phyloP scores from a whole-genome alignment of 2,113 vertebrate genomes.

The Ariopsis seemanni region DNA sequence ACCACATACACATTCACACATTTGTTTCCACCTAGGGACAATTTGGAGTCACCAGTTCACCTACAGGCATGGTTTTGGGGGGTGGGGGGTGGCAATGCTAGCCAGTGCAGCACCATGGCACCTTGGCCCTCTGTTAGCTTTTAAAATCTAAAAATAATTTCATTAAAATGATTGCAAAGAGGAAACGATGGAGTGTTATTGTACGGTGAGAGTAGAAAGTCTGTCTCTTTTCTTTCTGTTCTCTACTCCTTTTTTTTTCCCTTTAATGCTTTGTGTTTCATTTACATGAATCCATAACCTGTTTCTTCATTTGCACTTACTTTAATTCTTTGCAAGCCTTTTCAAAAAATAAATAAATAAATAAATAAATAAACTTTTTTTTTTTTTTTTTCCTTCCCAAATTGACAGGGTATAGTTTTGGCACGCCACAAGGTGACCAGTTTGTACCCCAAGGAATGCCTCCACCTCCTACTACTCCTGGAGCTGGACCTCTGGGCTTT shows the following conservation, averaged over 20 bases:
- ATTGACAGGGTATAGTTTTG: constrained; percentile 89
- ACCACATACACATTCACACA: background rate
- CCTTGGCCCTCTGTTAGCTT: background rate
- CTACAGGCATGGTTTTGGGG: background rate
- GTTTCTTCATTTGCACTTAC: too few relatives aligned
- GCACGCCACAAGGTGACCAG: constrained; percentile 93
- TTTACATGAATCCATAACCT: background rate
- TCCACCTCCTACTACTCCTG: constrained; percentile 91
- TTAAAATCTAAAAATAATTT: background rate
- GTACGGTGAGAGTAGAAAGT: background rate
- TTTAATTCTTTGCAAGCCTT: background rate
- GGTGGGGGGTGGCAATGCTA: background rate
- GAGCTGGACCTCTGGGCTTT: constrained; percentile 87
- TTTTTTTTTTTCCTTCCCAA: background rate
- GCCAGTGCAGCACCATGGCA: background rate
- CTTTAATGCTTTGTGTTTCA: background rate
- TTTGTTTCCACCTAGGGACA: background rate
- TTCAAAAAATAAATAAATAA: background rate
- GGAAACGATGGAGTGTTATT: background rate
- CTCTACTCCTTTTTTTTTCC: background rate
- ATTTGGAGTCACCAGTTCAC: background rate
- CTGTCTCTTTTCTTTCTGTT: background rate
- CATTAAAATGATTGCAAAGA: background rate
- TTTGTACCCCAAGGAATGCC: constrained; percentile 90
- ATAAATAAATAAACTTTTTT: too few relatives aligned